Conservation (phyloP, 2,888 invertebrate species). For the Escarpia spicata region DNA sequence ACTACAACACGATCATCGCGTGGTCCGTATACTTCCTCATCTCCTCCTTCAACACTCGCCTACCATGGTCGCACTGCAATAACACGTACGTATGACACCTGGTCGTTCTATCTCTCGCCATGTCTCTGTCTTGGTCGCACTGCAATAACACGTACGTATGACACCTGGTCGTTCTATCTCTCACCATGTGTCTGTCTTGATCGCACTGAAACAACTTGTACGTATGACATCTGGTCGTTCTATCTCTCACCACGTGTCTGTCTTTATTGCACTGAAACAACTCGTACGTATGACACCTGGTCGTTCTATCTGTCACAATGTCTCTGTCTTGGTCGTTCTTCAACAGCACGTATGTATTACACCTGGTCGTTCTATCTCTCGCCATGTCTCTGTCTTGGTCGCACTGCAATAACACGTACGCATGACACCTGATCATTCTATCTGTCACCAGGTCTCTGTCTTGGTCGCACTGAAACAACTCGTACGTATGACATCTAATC, state of each 20-base stretch:
- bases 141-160: constrained; percentile 54
- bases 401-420: constrained; percentile 54
- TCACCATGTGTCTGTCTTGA: constrained; percentile 63
- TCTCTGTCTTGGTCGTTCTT: constrained; percentile 63
- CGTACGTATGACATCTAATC: constrained; percentile 36
- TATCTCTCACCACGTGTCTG: constrained; percentile 38
- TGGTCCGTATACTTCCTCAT: constrained; percentile 76
- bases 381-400: constrained; percentile 61
- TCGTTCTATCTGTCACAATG: constrained; percentile 49
- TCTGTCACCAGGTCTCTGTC: constrained; percentile 61
- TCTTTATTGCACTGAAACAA: constrained; percentile 63
- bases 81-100: constrained; percentile 40
- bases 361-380: not conserved
- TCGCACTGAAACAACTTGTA: constrained; percentile 49
- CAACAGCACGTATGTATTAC: constrained; percentile 45
- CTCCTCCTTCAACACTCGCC: constrained; percentile 56
- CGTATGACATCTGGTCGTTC: constrained; percentile 37
- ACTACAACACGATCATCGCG: constrained; percentile 96
- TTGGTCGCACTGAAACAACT: constrained; percentile 59
- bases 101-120: not conserved
- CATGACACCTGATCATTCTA: constrained; percentile 57
- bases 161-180: constrained; percentile 62
- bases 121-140: constrained; percentile 62
- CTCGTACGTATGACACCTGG: constrained; percentile 54
- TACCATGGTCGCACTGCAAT: constrained; percentile 65